phyloP scores from a whole-genome alignment of 2,113 vertebrate species.

The Typhlomys cinereus region DNA sequence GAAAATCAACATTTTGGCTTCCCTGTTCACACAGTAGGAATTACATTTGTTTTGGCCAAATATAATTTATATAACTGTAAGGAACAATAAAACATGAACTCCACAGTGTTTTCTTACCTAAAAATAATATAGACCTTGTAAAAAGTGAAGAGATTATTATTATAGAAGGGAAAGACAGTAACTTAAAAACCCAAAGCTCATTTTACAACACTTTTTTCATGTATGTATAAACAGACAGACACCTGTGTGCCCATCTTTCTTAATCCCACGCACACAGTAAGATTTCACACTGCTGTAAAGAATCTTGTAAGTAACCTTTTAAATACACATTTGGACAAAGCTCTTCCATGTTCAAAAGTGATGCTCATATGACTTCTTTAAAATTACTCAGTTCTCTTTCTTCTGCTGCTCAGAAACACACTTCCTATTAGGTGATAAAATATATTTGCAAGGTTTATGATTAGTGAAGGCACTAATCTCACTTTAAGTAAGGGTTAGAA shows the following conservation, averaged over 20 bases:
- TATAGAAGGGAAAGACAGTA: slow-evolving; percentile 88
- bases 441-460: background rate
- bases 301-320: slow-evolving; percentile 55
- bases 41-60: slow-evolving; percentile 91
- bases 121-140: slow-evolving; percentile 92
- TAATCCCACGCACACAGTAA: slow-evolving; percentile 42
- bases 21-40: slow-evolving; percentile 91
- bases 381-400: slow-evolving; percentile 1
- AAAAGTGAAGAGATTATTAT: slow-evolving; percentile 90
- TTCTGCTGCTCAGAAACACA: background rate
- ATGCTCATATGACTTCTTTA: slow-evolving; percentile 17
- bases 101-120: slow-evolving; percentile 90
- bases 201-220: slow-evolving; percentile 83
- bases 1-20: slow-evolving; percentile 91
- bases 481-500: background rate
- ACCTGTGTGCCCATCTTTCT: slow-evolving; percentile 81
- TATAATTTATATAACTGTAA: slow-evolving; percentile 91
- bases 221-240: slow-evolving; percentile 80
- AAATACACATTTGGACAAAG: slow-evolving; percentile 48
- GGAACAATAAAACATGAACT: slow-evolving; percentile 92
- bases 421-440: background rate
- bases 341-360: slow-evolving; percentile 43
- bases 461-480: background rate
- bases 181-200: slow-evolving; percentile 85
- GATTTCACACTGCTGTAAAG: slow-evolving; percentile 57